Evolutionary conservation across 2,113 vertebrate genomes (phyloP).

Genomic region (Apodemus speciosus): DNA sequence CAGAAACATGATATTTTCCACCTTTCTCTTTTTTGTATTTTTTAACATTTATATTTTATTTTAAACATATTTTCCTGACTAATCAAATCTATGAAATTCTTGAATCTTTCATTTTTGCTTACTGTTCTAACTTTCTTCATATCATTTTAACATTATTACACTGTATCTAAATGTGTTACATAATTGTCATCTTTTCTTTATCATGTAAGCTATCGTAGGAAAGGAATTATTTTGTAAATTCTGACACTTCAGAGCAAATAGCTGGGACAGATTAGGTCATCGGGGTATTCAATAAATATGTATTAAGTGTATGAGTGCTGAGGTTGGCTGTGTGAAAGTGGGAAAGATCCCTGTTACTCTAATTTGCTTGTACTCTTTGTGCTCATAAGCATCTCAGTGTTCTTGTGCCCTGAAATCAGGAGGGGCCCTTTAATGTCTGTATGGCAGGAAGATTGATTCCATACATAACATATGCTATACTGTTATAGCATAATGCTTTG

Average conservation of each 20-base stretch:
- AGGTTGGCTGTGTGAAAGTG: background rate
- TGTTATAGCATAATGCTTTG: background rate
- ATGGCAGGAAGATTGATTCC: background rate
- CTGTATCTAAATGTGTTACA: background rate
- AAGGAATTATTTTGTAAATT: background rate
- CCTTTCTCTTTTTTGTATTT: background rate
- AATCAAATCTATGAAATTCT: background rate
- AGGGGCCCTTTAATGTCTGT: constrained; percentile 1
- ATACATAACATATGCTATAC: too few species aligned
- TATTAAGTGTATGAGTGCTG: background rate
- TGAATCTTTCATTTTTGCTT: background rate
- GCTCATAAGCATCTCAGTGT: background rate
- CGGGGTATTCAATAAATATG: background rate
- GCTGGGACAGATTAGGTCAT: background rate
- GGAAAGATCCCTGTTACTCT: background rate
- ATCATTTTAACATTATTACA: background rate
- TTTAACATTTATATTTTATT: constrained; percentile 40
- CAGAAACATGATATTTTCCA: background rate
- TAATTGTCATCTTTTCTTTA: background rate
- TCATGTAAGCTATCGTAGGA: background rate
- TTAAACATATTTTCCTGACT: background rate
- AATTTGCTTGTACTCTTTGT: background rate
- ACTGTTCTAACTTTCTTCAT: background rate
- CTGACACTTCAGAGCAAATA: background rate
- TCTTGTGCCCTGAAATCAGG: background rate